Evolutionary conservation across 1,140 invertebrate genomes (phyloP), one percentile per base, ranked within the genome.

Genomic region (Hydropsyche tenuis): DNA sequence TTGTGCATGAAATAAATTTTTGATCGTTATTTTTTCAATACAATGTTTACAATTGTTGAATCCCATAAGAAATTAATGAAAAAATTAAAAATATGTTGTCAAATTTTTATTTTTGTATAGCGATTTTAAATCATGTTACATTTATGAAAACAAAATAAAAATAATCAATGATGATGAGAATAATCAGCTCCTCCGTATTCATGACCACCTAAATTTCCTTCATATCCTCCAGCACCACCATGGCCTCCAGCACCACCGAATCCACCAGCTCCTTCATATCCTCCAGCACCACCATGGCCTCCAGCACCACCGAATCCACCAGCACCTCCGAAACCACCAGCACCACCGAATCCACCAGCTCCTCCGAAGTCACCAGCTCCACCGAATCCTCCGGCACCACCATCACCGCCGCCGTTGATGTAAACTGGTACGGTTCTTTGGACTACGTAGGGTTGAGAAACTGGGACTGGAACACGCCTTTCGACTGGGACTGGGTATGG

Each of bases 391-490:
- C 51, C 51, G 3, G 7, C 65, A 7, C 48, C 63, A 65, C 23
- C 22, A 51, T 14, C 30, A 11, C 51, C 53, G 18, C 72, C 43
- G 20, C 74, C 73, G 37, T 77, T 76, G 45, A 79, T 68, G 63
- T 72, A 71, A 0, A 79, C 77, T 16, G 79, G 78, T 53, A 79
- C 79, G 65, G 77, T 76, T 23, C 75, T 79, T 69, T 79, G 73
- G 12, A 79, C 74, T 43, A 77, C 73, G 68, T 78, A 76, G 6
- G 73, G 46, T 43, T 56, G 75, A 3, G 74, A 72, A 0, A 79
- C 77, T 22, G 70, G 56, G 4, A 86, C 85, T 1, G 84, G 81
- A 60, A 85, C 85, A 37, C 80, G 78, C 46, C 80, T 80, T 73
- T 79, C 79, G 7, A 82, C 80, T 43, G 80, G 78, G 25, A 81